Conservation (phyloP, 2,797 vertebrate genomes). For the Pitangus sulphuratus region DNA sequence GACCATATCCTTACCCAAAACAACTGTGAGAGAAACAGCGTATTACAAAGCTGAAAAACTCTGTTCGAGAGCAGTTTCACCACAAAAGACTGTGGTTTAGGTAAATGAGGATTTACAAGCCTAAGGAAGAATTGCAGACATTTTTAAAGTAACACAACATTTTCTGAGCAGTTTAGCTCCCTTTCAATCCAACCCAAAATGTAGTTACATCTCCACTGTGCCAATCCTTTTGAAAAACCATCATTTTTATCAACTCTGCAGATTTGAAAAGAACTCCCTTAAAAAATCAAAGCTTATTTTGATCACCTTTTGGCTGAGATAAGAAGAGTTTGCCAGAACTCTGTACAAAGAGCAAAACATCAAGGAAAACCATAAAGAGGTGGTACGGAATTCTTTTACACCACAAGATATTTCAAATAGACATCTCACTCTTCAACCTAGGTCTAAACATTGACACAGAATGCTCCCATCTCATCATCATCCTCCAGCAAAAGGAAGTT, state of each 20-base stretch:
- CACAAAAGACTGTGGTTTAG: slow-evolving; percentile 36
- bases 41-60: background rate
- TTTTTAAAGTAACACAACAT: background rate
- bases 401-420: background rate
- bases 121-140: background rate
- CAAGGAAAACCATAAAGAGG: slow-evolving; percentile 23
- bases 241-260: background rate
- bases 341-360: slow-evolving; percentile 18
- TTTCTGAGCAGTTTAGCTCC: background rate
- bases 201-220: background rate
- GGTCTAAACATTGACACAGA: background rate
- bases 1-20: slow-evolving; percentile 28
- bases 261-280: background rate
- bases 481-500: background rate
- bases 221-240: background rate
- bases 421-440: background rate
- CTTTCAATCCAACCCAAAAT: background rate
- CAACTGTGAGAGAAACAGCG: background rate
- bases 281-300: slow-evolving; percentile 31
- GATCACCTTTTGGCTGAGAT: background rate
- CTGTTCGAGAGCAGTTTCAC: background rate
- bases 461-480: background rate
- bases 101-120: slow-evolving; percentile 10
- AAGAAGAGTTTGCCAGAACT: background rate
- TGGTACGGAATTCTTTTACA: background rate